These are phyloP conservation scores for Mesorhabditis belari DNA, from an alignment of 2,888 invertebrate genomes.

Conservation along the genomic window DNA sequence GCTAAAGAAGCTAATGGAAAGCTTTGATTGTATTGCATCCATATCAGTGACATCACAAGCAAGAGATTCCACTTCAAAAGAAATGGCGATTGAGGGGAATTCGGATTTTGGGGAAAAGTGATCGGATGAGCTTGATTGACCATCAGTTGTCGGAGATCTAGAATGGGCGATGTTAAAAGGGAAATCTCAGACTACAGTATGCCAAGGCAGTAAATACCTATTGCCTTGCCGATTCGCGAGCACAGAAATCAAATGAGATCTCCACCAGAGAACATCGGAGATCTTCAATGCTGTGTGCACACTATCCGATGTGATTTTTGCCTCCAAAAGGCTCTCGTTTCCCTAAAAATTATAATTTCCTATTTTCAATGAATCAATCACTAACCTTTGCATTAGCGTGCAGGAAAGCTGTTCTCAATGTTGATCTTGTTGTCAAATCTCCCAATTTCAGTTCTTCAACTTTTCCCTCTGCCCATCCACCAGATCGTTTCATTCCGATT, in stretches of 20 bases:
- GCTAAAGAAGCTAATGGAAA: conserved; percentile 15
- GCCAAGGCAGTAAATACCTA: too few species aligned
- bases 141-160: too few species aligned
- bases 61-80: conserved; percentile 9
- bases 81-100: not conserved
- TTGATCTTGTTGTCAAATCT: conserved; percentile 12
- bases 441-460: conserved; percentile 7
- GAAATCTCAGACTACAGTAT: too few species aligned
- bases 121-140: too few species aligned
- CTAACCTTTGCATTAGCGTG: not conserved
- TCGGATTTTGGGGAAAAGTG: not conserved
- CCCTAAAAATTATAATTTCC: not conserved
- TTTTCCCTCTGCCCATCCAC: conserved; percentile 2
- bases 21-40: conserved; percentile 6
- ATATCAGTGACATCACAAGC: conserved; percentile 15
- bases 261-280: conserved; percentile 23
- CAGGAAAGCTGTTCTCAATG: conserved; percentile 1
- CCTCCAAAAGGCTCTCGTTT: not conserved
- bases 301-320: conserved; percentile 7
- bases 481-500: not conserved
- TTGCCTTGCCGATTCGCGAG: not conserved
- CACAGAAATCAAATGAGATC: conserved; percentile 5
- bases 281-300: conserved; percentile 9
- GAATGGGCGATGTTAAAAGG: too few species aligned
- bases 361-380: not conserved